Conservation (phyloP, 2,888 invertebrate genomes). For the Eristalis arbustorum region DNA sequence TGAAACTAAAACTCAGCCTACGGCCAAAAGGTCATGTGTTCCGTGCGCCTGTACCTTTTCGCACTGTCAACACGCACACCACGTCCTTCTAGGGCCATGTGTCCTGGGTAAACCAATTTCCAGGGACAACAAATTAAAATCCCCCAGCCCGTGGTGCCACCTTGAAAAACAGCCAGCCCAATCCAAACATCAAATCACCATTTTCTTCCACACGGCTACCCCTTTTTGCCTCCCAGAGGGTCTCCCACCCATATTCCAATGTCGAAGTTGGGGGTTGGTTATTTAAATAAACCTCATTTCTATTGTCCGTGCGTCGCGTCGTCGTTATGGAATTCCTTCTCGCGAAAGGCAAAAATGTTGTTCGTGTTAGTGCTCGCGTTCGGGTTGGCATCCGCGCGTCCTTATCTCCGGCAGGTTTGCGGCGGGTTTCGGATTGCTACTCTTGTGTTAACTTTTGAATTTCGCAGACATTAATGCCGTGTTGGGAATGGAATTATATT, state of each 20-base stretch:
- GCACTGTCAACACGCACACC: conserved; percentile 8
- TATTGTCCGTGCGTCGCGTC: conserved; percentile 59
- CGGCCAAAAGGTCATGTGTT: conserved; percentile 17
- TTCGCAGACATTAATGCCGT: conserved; percentile 64
- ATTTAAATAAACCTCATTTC: conserved; percentile 67
- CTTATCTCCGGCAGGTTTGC: conserved; percentile 51
- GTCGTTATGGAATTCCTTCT: conserved; percentile 52
- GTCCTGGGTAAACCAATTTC: conserved; percentile 64
- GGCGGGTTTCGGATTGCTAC: conserved; percentile 34
- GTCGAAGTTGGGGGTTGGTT: conserved; percentile 30
- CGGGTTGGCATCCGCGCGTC: conserved; percentile 14
- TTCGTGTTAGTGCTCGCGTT: conserved; percentile 13
- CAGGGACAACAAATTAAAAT: conserved; percentile 67
- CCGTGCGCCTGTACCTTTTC: conserved; percentile 22
- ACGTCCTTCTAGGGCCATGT: background rate
- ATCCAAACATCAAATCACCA: conserved; percentile 60
- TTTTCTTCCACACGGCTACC: conserved; percentile 67
- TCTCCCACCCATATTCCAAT: background rate
- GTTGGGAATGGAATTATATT: conserved; percentile 70
- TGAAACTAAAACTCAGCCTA: background rate
- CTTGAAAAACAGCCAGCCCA: conserved; percentile 6
- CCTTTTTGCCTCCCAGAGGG: conserved; percentile 36
- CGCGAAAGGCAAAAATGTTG: conserved; percentile 40
- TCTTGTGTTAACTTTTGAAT: conserved; percentile 65
- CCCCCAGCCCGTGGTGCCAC: conserved; percentile 40